These are phyloP conservation scores for Drosophila limbata DNA, from an alignment of 2,888 invertebrate genomes.

Conservation along the genomic window DNA sequence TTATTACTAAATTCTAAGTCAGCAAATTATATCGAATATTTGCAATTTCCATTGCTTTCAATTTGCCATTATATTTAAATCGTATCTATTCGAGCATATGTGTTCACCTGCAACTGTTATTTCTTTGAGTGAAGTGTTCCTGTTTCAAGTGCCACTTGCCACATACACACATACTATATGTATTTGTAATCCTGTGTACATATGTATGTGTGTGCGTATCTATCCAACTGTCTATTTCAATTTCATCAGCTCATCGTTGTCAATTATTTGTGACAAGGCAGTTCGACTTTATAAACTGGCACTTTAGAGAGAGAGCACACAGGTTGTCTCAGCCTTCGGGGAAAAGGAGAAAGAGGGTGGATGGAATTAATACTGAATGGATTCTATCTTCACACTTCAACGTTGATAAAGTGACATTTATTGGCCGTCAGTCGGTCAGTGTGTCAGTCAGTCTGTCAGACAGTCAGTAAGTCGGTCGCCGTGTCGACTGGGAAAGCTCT, in stretches of 20 bases:
- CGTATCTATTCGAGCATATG: not conserved
- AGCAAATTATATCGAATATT: not conserved
- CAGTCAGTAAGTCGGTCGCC: slow-evolving; percentile 19
- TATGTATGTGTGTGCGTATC: slow-evolving; percentile 8
- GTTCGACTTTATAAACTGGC: slow-evolving; percentile 73
- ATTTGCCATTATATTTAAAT: not conserved
- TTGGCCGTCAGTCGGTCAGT: slow-evolving; percentile 64
- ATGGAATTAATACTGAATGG: slow-evolving; percentile 35
- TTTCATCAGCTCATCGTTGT: slow-evolving; percentile 68
- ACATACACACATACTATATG: not conserved
- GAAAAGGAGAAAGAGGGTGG: slow-evolving; percentile 9
- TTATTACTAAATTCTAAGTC: not conserved
- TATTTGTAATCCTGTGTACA: not conserved
- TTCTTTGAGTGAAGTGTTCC: not conserved
- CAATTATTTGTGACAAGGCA: slow-evolving; percentile 73
- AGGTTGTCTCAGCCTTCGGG: slow-evolving; percentile 9
- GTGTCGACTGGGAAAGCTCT: slow-evolving; percentile 42
- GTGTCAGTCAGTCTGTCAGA: slow-evolving; percentile 20
- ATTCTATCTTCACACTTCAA: slow-evolving; percentile 63
- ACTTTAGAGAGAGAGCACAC: slow-evolving; percentile 54
- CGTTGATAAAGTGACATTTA: slow-evolving; percentile 72
- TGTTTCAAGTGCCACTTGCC: slow-evolving; percentile 5
- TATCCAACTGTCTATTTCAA: slow-evolving; percentile 56
- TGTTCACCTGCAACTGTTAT: slow-evolving; percentile 3
- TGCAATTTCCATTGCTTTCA: not conserved